Percentiles rank a stretch among this genome's conserved stretches.
Conservation (phyloP, 1,140 invertebrate species). For the Trichoplusia ni region DNA sequence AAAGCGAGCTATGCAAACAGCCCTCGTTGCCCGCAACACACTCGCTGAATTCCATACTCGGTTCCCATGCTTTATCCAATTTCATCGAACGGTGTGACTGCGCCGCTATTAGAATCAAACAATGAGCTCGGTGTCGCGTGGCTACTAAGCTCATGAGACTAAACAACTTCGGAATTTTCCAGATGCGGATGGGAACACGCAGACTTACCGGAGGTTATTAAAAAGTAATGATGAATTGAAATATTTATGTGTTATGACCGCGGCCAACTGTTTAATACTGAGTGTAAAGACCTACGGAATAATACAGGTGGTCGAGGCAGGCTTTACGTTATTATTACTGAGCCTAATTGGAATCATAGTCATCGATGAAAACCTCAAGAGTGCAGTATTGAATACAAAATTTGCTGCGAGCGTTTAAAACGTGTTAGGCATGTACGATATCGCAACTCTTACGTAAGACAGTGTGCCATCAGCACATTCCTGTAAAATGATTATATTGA, state of each 20-base stretch:
- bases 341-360: conserved; percentile 12
- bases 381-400: conserved; percentile 55
- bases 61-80: conserved; percentile 79
- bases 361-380: conserved; percentile 52
- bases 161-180: conserved; percentile 54
- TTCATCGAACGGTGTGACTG: conserved; percentile 67
- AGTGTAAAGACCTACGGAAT: not conserved
- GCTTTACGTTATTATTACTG: not conserved
- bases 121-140: conserved; percentile 65
- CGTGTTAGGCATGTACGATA: conserved; percentile 57
- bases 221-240: conserved; percentile 11
- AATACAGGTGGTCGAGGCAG: no score
- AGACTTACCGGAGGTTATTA: conserved; percentile 27
- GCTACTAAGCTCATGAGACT: conserved; percentile 46
- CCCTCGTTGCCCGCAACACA: conserved; percentile 51
- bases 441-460: conserved; percentile 53
- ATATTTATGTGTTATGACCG: not conserved
- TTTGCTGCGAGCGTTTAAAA: conserved; percentile 47
- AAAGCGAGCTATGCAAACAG: conserved; percentile 77
- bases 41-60: conserved; percentile 63
- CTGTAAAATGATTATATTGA: conserved; percentile 47
- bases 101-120: conserved; percentile 62
- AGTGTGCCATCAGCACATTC: conserved; percentile 56
- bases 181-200: conserved; percentile 40
- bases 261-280: not conserved